Evolutionary conservation across 2,888 invertebrate species (phyloP).

Genomic region (Drymonia ruficornis): DNA sequence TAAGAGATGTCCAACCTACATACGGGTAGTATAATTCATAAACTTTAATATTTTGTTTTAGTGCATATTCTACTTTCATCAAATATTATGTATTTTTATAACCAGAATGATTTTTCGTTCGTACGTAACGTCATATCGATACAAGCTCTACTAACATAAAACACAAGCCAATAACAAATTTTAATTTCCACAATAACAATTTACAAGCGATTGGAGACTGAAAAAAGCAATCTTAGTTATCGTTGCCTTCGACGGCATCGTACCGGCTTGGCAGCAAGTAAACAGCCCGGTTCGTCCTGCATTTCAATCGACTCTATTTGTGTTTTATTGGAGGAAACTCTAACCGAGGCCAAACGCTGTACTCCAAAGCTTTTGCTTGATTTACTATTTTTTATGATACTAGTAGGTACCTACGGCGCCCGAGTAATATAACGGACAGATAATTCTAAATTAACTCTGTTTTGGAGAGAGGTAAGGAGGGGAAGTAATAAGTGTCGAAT

Average conservation of each 20-base stretch:
- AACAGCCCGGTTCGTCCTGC: constrained; percentile 75
- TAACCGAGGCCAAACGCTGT: constrained; percentile 54
- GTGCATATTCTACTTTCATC: no score
- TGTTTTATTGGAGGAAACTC: constrained; percentile 76
- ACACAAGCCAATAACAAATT: constrained; percentile 37
- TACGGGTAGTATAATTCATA: no score
- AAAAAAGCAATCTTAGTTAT: constrained; percentile 81
- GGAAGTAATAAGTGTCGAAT: no score
- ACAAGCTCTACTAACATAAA: neutral
- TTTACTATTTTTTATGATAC: constrained; percentile 69
- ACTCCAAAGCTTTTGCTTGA: constrained; percentile 71
- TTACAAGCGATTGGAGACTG: constrained; percentile 72
- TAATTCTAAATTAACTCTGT: constrained; percentile 1
- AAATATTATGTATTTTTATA: no score
- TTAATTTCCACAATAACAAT: constrained; percentile 69
- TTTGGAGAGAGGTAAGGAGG: no score
- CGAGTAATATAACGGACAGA: constrained; percentile 8
- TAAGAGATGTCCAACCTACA: no score
- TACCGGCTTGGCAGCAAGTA: constrained; percentile 63
- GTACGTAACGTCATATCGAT: no score
- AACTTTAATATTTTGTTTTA: no score
- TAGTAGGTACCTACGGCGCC: constrained; percentile 9
- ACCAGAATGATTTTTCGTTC: no score
- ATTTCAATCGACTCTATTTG: constrained; percentile 81
- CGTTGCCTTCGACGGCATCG: constrained; percentile 61